Percentiles rank a stretch among this genome's conserved stretches.
Evolutionary conservation across 2,888 invertebrate species (phyloP).

Genomic region (Lasioglossum marginatum): DNA sequence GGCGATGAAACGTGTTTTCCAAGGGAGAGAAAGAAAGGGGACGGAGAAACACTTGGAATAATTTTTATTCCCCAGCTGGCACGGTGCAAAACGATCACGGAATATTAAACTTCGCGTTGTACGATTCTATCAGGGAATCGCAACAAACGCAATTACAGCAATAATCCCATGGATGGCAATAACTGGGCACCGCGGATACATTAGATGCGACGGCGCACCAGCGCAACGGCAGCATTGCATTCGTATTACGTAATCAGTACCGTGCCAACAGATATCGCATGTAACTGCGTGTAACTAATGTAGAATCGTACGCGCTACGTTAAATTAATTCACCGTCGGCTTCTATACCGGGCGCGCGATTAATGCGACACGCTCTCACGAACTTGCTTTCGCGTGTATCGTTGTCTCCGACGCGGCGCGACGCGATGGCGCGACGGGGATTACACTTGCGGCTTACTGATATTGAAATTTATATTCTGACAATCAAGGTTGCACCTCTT

Average conservation of each 20-base stretch:
- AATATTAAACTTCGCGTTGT: conserved; percentile 43
- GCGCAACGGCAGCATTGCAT: conserved; percentile 33
- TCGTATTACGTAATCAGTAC: conserved; percentile 64
- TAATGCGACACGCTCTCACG: conserved; percentile 61
- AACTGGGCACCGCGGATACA: conserved; percentile 59
- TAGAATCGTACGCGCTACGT: conserved; percentile 60
- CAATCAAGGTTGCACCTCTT: not conserved
- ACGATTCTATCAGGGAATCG: conserved; percentile 45
- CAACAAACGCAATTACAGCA: conserved; percentile 68
- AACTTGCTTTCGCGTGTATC: conserved; percentile 31
- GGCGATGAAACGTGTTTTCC: not conserved
- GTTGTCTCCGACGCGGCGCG: conserved; percentile 49
- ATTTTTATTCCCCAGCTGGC: not conserved
- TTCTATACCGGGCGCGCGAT: conserved; percentile 70
- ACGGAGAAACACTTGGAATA: not conserved
- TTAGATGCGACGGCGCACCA: conserved; percentile 57
- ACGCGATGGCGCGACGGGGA: not conserved
- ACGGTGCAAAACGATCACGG: conserved; percentile 13
- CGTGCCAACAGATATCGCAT: conserved; percentile 69
- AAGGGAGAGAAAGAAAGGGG: too few relatives aligned
- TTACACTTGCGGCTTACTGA: not conserved
- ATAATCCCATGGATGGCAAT: conserved; percentile 66
- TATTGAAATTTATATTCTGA: conserved; percentile 13
- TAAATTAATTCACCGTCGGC: conserved; percentile 72
- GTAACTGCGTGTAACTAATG: conserved; percentile 73